Conservation (phyloP, 2,113 vertebrate genomes). For the Corythoichthys intestinalis region DNA sequence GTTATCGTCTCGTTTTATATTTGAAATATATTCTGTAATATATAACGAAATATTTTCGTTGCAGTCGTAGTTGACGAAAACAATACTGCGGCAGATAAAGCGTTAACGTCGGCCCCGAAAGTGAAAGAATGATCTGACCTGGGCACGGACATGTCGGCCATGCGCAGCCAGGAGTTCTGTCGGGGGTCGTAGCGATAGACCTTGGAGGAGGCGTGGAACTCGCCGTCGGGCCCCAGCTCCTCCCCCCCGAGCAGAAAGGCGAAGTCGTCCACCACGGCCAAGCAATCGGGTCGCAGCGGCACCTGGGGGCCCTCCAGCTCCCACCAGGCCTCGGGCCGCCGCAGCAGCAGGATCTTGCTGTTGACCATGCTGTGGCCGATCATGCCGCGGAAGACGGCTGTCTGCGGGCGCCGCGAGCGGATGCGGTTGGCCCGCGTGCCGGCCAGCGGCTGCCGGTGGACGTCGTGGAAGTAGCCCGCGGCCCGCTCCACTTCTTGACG, state of each 20-base stretch:
- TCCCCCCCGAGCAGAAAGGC: constrained; percentile 95
- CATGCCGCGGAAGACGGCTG: constrained; percentile 97
- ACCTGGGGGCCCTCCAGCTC: constrained; percentile 97
- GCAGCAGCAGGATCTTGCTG: constrained; percentile 96
- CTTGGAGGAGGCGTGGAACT: constrained; percentile 98
- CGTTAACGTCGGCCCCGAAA: too few species aligned
- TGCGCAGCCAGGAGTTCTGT: constrained; percentile 95
- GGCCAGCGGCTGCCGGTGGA: constrained; percentile 93
- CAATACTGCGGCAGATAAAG: too few species aligned
- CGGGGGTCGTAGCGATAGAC: constrained; percentile 96
- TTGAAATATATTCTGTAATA: too few species aligned
- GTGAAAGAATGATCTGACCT: constrained; percentile 54
- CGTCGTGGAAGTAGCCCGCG: constrained; percentile 92
- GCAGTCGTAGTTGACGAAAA: too few species aligned
- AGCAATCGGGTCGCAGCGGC: constrained; percentile 91
- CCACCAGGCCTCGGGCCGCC: constrained; percentile 98
- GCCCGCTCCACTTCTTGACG: constrained; percentile 94
- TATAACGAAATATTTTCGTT: too few species aligned
- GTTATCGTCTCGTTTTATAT: too few species aligned
- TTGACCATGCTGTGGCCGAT: constrained; percentile 99
- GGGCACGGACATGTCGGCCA: constrained; percentile 98
- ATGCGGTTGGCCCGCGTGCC: constrained; percentile 92
- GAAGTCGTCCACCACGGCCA: constrained; percentile 97
- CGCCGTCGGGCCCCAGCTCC: constrained; percentile 93
- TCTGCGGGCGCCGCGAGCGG: constrained; percentile 93